Evolutionary conservation across 2,888 invertebrate species (phyloP).

Genomic region (Nemotelus pantherinus): DNA sequence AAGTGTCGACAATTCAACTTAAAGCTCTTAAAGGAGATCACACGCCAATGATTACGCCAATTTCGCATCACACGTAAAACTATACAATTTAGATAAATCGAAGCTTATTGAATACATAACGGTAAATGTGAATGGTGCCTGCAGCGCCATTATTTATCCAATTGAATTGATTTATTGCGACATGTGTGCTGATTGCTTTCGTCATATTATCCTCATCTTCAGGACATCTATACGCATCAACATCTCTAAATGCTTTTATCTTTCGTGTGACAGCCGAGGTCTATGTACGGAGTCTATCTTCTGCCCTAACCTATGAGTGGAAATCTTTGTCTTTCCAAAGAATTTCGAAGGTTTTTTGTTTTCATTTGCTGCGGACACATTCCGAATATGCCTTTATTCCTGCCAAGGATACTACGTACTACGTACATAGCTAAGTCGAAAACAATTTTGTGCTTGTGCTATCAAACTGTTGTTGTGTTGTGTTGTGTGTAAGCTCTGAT

Average conservation of each 20-base stretch:
- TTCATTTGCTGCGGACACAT: background rate
- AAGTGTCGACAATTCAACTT: no score
- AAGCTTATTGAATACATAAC: conserved; percentile 35
- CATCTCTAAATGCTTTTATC: background rate
- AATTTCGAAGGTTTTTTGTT: background rate
- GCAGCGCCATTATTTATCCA: conserved; percentile 38
- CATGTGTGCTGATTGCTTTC: conserved; percentile 44
- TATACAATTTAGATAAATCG: conserved; percentile 29
- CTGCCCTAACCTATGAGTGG: background rate
- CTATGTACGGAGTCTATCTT: background rate
- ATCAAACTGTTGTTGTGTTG: conserved; percentile 30
- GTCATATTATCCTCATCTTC: conserved; percentile 29
- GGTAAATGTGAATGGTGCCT: conserved; percentile 14
- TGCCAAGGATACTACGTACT: conserved; percentile 8
- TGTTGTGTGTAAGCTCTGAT: conserved; percentile 5
- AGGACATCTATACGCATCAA: background rate
- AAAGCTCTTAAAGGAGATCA: no score
- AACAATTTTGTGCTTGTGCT: conserved; percentile 40
- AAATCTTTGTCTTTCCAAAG: conserved; percentile 1
- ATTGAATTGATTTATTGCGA: conserved; percentile 45
- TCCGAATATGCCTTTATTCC: background rate
- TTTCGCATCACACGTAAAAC: conserved; percentile 4
- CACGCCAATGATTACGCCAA: background rate
- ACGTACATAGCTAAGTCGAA: background rate
- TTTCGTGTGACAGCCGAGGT: background rate